Evolutionary conservation across 2,113 vertebrate species (phyloP).

Genomic region (Prionailurus bengalensis): DNA sequence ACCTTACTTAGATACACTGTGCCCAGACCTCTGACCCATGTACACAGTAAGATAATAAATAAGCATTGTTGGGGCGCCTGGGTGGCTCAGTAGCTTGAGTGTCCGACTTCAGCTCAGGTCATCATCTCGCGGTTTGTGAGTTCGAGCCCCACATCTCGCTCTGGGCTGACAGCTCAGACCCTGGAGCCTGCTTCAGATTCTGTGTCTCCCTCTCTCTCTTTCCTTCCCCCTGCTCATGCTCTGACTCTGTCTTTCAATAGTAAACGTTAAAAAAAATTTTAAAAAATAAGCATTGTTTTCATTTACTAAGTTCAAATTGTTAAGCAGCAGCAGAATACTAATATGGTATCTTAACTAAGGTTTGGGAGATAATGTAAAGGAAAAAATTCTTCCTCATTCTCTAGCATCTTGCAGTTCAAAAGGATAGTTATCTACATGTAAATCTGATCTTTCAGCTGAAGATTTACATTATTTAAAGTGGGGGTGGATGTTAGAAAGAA

Average conservation of each 20-base stretch:
- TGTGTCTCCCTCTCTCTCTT: no score
- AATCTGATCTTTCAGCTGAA: neutral
- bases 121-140: no score
- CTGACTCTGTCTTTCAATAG: no score
- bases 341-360: neutral
- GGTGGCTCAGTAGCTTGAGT: no score
- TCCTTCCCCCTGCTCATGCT: no score
- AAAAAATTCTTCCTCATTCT: neutral
- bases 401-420: neutral
- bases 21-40: neutral
- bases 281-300: neutral
- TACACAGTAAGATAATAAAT: neutral
- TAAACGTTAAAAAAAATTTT: no score
- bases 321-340: neutral
- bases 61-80: neutral
- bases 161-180: no score
- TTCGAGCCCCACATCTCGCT: no score
- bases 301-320: neutral
- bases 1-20: neutral
- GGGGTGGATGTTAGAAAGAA: neutral
- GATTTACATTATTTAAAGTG: neutral
- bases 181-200: no score
- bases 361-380: neutral
- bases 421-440: neutral
- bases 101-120: no score